Percentiles rank a stretch among this genome's conserved stretches.
Evolutionary conservation across 1,140 invertebrate species (phyloP).

Genomic region (Drosophila sechellia): DNA sequence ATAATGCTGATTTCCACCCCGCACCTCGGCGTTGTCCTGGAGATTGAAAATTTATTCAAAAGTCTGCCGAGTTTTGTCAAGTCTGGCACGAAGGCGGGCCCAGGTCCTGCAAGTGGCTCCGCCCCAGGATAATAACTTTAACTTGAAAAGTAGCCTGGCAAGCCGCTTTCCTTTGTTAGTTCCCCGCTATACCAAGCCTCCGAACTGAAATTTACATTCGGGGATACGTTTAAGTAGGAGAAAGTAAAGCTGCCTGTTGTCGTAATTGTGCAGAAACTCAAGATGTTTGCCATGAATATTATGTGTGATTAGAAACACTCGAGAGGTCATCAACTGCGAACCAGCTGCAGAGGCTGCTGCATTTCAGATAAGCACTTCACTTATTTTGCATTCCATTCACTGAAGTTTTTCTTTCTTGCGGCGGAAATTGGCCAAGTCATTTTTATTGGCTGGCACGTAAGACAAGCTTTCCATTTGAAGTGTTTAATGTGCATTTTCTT

Average conservation of each 20-base stretch:
- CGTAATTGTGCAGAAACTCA: constrained; percentile 31
- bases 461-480: too few species aligned
- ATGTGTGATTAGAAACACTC: constrained; percentile 23
- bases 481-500: too few species aligned
- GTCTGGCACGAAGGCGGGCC: constrained; percentile 48
- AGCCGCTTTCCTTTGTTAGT: constrained; percentile 70
- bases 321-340: background rate
- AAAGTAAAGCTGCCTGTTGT: constrained; percentile 43
- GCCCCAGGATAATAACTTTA: constrained; percentile 69
- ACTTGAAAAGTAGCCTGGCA: constrained; percentile 75
- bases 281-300: constrained; percentile 36
- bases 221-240: constrained; percentile 37
- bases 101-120: constrained; percentile 16
- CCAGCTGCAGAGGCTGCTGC: too few species aligned
- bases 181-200: constrained; percentile 34
- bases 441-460: too few species aligned
- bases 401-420: background rate
- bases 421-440: background rate
- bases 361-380: background rate
- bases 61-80: constrained; percentile 72
- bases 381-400: too few species aligned
- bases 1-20: constrained; percentile 67
- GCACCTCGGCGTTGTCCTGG: constrained; percentile 40
- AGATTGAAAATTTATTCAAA: constrained; percentile 81
- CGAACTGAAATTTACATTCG: constrained; percentile 34